These are phyloP conservation scores for Cheilosia pagana DNA, from an alignment of 2,888 invertebrate genomes.

Conservation along the genomic window DNA sequence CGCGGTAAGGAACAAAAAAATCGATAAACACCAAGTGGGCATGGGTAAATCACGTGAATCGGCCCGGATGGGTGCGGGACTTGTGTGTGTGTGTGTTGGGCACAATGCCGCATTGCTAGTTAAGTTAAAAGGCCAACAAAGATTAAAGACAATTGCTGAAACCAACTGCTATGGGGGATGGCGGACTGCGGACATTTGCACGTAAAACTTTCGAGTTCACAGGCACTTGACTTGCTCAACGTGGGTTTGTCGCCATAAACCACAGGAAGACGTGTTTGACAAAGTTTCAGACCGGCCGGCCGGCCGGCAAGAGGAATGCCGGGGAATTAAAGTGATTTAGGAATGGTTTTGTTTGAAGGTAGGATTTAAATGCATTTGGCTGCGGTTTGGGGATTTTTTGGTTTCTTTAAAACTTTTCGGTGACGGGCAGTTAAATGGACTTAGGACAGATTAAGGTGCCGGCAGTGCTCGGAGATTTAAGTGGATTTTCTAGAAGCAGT, in stretches of 20 bases:
- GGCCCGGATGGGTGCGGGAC: slow-evolving; percentile 55
- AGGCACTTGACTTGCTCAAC: slow-evolving; percentile 35
- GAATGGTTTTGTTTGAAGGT: too few species aligned
- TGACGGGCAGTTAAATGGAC: too few species aligned
- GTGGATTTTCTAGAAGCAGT: too few species aligned
- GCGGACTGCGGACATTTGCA: slow-evolving; percentile 53
- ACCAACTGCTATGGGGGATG: slow-evolving; percentile 44
- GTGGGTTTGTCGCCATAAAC: neutral
- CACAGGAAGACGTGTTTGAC: slow-evolving; percentile 23
- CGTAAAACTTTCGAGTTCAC: slow-evolving; percentile 44
- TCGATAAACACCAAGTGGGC: slow-evolving; percentile 39
- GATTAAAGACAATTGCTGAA: slow-evolving; percentile 65
- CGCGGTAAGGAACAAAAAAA: slow-evolving; percentile 29
- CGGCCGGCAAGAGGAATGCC: neutral
- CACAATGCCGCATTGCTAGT: slow-evolving; percentile 57
- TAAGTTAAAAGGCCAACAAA: slow-evolving; percentile 60
- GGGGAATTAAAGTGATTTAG: slow-evolving; percentile 13
- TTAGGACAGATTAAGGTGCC: too few species aligned
- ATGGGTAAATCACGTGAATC: slow-evolving; percentile 58
- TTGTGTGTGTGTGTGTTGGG: slow-evolving; percentile 44
- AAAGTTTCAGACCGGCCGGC: neutral
- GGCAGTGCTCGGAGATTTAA: too few species aligned
- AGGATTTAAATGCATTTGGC: neutral
- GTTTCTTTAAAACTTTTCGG: neutral
- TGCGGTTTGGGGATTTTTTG: neutral